Evolutionary conservation across 2,797 vertebrate species (phyloP), one percentile per base, ranked within the genome.

Genomic region (Danio tinwini): DNA sequence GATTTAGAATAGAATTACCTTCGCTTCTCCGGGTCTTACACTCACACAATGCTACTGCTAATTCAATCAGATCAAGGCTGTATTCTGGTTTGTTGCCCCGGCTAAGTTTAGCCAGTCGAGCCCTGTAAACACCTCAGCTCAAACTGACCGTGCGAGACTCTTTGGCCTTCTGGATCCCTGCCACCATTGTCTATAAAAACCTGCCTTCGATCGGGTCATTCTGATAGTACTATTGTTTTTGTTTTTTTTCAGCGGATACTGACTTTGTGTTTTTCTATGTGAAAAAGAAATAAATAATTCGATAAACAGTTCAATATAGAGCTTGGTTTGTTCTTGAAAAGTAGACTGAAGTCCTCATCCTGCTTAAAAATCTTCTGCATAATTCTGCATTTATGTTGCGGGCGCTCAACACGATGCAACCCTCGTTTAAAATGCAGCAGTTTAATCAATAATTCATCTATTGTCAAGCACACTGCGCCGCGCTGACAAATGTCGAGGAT

Each of bases 401-500:
- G 55, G 39, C 53, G 68, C 56, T 40, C 45, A 49, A 61, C 47
- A 17, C n/a, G 55, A 50, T 59, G 50, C 79, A 79, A 61, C 56
- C 67, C 70, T 80, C 17, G n/a, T 84, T 86, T 78, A 80, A 80
- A 84, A 86, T 84, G 77, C 73, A 84, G 78, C 80, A 71, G 73
- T 84, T 82, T 42, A 76, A 81, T 84, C 74, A 86, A 86, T 82
- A 84, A 84, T 80, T 78, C 77, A 86, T 77, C 55, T 65, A 80
- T 81, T 42, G 75, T 83, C 76, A 81, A 82, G 85, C 82, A 67
- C 52, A 53, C 76, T 17, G 74, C 5, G 14, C 29, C 6, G 29
- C 56, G 72, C 63, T 84, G 85, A 85, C 62, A 71, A 80, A 80
- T 77, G 63, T 53, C 13, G 58, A 55, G 63, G 78, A 56, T 82